A percentile compares a stretch with the other conserved stretches of the same genome.
phyloP scores from a whole-genome alignment of 2,113 vertebrate genomes.

The Ia io region DNA sequence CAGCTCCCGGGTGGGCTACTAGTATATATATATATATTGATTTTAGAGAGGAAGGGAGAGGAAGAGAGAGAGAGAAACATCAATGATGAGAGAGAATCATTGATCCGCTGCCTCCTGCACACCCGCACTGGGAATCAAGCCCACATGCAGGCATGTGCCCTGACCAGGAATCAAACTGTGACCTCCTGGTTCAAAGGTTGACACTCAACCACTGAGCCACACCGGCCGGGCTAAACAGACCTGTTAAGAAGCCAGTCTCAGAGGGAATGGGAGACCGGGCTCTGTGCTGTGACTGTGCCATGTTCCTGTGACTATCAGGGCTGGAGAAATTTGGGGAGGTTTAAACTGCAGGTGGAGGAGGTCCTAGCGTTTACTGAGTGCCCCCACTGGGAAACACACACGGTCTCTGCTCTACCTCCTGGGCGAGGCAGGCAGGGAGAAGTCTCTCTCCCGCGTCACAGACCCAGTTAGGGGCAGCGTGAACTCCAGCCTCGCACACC shows the following conservation, averaged over 20 bases:
- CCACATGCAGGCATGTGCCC: not conserved
- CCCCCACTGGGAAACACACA: rapidly evolving
- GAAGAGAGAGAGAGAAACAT: not conserved
- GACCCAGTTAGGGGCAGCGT: not conserved
- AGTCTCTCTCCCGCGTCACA: rapidly evolving
- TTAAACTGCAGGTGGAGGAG: rapidly evolving
- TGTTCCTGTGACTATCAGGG: not conserved
- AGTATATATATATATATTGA: too few species aligned
- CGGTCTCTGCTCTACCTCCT: rapidly evolving
- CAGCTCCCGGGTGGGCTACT: too few species aligned
- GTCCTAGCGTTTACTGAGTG: rapidly evolving
- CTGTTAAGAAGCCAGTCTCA: too few species aligned
- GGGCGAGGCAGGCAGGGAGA: not conserved
- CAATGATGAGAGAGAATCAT: not conserved
- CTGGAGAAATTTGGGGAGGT: rapidly evolving
- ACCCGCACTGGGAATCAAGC: not conserved
- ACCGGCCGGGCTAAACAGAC: not conserved
- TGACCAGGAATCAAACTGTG: not conserved
- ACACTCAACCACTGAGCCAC: not conserved
- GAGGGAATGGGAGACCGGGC: rapidly evolving
- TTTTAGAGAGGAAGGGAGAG: not conserved
- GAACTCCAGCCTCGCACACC: rapidly evolving
- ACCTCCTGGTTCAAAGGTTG: not conserved
- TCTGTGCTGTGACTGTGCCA: not conserved
- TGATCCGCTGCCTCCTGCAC: not conserved